A percentile compares a stretch with the other conserved stretches of the same genome.
phyloP scores from a whole-genome alignment of 1,140 invertebrate species.

The Gryon sp. region DNA sequence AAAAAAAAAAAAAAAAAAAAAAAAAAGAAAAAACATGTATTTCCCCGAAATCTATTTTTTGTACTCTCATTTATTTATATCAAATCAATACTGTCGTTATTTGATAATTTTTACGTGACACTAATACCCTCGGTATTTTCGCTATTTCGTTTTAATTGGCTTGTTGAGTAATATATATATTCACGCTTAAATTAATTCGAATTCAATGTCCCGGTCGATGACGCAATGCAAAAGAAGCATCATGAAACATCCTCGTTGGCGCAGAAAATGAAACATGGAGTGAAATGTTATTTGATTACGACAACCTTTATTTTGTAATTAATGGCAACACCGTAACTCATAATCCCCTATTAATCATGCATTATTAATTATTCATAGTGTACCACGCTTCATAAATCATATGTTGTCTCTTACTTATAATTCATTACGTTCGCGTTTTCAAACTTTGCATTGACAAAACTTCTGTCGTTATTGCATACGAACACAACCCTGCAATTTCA shows the following conservation, averaged over 20 bases:
- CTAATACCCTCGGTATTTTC: conserved; percentile 22
- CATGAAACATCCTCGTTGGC: background rate
- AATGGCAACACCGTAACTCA: conserved; percentile 53
- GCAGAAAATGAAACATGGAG: conserved; percentile 30
- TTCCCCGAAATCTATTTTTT: too few species aligned
- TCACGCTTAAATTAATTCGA: conserved; percentile 53
- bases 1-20: background rate
- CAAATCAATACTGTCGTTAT: conserved; percentile 31
- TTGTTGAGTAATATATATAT: conserved; percentile 58
- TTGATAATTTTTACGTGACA: conserved; percentile 34
- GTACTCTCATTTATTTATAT: background rate
- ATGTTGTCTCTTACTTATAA: conserved; percentile 60
- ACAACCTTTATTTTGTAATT: conserved; percentile 60
- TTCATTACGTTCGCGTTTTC: conserved; percentile 50
- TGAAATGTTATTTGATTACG: conserved; percentile 59
- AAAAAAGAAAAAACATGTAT: too few species aligned
- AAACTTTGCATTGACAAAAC: conserved; percentile 48
- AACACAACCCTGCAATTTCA: conserved; percentile 20
- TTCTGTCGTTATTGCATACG: conserved; percentile 42
- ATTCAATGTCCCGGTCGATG: conserved; percentile 36
- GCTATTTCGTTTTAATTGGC: conserved; percentile 51
- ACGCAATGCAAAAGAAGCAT: conserved; percentile 27
- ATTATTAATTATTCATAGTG: conserved; percentile 59
- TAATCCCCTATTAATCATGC: conserved; percentile 59
- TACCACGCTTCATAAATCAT: conserved; percentile 53